phyloP scores from a whole-genome alignment of 2,888 invertebrate species.

The Hirtodrosophila cameraria region DNA sequence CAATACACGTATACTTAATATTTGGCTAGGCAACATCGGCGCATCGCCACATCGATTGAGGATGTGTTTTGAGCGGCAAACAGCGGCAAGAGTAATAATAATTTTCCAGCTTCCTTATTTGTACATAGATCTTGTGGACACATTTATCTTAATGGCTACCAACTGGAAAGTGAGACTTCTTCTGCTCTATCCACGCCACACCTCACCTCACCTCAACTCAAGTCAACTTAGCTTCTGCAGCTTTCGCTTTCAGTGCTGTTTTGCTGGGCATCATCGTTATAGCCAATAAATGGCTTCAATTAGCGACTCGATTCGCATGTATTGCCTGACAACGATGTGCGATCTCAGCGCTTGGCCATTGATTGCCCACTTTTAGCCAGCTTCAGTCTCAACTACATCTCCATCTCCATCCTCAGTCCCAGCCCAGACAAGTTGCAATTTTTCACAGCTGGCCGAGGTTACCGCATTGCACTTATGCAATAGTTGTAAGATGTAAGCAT shows the following conservation, averaged over 20 bases:
- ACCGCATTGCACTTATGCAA: conserved; percentile 70
- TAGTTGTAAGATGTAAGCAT: conserved; percentile 38
- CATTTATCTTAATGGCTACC: conserved; percentile 15
- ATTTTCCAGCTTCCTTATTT: conserved; percentile 76
- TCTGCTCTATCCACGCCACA: too few relatives aligned
- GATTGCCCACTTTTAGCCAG: conserved; percentile 46
- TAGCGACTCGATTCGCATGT: conserved; percentile 63
- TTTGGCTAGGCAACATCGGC: conserved; percentile 12
- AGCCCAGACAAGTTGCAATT: conserved; percentile 27
- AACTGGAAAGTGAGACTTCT: conserved; percentile 37
- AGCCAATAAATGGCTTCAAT: conserved; percentile 72
- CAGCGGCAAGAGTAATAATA: conserved; percentile 62
- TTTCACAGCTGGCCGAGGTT: conserved; percentile 70
- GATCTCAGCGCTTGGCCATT: conserved; percentile 55
- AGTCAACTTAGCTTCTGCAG: too few relatives aligned
- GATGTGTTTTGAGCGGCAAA: conserved; percentile 39
- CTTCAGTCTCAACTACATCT: conserved; percentile 4
- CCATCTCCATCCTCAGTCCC: conserved; percentile 1
- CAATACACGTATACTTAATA: conserved; percentile 19
- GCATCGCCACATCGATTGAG: conserved; percentile 23
- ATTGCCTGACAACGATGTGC: conserved; percentile 78
- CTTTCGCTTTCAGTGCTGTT: conserved; percentile 63
- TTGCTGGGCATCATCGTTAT: conserved; percentile 34
- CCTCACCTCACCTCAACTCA: too few relatives aligned
- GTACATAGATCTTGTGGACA: conserved; percentile 10